These are phyloP conservation scores for Globodera rostochiensis DNA, from an alignment of 1,140 invertebrate genomes.

Conservation along the genomic window DNA sequence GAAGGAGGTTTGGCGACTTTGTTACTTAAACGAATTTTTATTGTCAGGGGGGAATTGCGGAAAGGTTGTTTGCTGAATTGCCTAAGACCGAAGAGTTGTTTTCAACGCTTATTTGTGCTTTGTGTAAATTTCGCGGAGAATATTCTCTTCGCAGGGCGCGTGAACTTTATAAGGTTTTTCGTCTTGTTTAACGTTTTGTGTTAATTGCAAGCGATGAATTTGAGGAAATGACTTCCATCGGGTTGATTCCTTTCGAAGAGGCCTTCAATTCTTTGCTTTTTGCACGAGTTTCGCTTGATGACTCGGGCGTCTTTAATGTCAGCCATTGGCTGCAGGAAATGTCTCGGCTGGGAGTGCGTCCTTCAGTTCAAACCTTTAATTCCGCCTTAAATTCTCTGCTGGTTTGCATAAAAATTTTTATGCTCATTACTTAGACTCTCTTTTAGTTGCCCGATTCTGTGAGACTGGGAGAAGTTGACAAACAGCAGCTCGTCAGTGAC, in stretches of 20 bases:
- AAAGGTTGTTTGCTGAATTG: slow-evolving; percentile 43
- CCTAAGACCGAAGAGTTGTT: slow-evolving; percentile 40
- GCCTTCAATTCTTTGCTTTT: slow-evolving; percentile 28
- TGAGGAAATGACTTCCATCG: slow-evolving; percentile 19
- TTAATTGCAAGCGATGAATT: neutral
- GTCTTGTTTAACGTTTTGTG: neutral
- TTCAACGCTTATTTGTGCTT: slow-evolving; percentile 45
- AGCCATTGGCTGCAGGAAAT: slow-evolving; percentile 25
- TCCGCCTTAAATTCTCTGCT: neutral
- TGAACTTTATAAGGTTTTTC: neutral
- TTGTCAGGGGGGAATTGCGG: slow-evolving; percentile 35
- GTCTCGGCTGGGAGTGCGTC: slow-evolving; percentile 5
- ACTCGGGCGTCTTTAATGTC: neutral
- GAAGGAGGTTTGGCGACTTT: slow-evolving; percentile 11
- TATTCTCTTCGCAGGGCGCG: neutral
- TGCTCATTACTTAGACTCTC: neutral
- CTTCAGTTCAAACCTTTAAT: slow-evolving; percentile 14
- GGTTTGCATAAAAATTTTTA: neutral
- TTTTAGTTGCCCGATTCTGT: neutral
- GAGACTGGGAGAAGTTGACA: no score
- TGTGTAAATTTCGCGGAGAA: slow-evolving; percentile 38
- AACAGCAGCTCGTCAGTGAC: neutral
- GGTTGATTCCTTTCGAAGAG: slow-evolving; percentile 14
- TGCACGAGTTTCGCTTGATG: neutral
- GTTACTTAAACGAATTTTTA: slow-evolving; percentile 8